These are phyloP conservation scores for Valencia hispanica DNA, from an alignment of 2,797 vertebrate genomes.

Conservation along the genomic window DNA sequence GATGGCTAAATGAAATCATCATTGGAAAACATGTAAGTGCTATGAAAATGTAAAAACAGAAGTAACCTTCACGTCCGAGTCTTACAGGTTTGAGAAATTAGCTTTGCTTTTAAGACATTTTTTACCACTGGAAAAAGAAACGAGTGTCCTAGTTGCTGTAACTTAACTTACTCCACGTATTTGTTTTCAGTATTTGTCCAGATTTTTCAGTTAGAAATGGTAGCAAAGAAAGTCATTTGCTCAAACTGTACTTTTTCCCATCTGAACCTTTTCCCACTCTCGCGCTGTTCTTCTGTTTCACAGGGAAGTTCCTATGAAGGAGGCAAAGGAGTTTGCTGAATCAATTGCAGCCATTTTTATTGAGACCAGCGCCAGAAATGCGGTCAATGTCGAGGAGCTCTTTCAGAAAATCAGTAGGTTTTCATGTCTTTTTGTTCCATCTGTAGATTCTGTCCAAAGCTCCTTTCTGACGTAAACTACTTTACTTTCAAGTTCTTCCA, in stretches of 20 bases:
- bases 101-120: not conserved
- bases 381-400: constrained; percentile 96
- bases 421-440: not conserved
- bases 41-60: not conserved
- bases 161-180: not conserved
- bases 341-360: constrained; percentile 97
- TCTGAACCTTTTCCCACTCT: not conserved
- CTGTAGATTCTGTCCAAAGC: not conserved
- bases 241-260: constrained; percentile 3
- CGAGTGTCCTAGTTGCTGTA: not conserved
- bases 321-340: constrained; percentile 97
- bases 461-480: not conserved
- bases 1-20: not conserved
- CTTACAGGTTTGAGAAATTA: not conserved
- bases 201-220: not conserved
- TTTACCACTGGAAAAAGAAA: not conserved
- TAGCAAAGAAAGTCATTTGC: constrained; percentile 9
- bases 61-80: not conserved
- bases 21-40: not conserved
- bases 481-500: not conserved
- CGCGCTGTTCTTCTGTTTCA: constrained; percentile 4
- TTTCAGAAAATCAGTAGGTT: constrained; percentile 99
- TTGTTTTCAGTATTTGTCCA: not conserved
- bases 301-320: constrained; percentile 97
- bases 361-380: constrained; percentile 97